Conservation (phyloP, 2,113 vertebrate genomes). For the Scatophagus argus region DNA sequence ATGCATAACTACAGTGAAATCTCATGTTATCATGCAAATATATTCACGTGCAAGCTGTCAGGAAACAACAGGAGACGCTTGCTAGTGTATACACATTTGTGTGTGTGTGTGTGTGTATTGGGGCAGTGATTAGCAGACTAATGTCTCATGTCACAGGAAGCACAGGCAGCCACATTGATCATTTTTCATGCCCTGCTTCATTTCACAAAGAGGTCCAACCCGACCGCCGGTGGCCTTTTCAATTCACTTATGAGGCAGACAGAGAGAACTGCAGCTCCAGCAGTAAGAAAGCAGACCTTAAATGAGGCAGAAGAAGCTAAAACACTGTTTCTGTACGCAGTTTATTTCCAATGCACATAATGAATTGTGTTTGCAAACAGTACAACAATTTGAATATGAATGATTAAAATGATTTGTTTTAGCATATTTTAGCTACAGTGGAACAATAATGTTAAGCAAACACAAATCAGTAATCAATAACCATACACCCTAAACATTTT, state of each 20-base stretch:
- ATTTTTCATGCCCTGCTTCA: conserved; percentile 46
- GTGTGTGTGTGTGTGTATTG: not conserved
- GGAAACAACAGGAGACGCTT: not conserved
- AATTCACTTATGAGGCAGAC: conserved; percentile 20
- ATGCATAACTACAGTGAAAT: not conserved
- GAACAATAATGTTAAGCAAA: too few species aligned
- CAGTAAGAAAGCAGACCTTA: not conserved
- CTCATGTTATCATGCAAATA: not conserved
- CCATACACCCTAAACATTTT: not conserved
- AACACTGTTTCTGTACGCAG: not conserved
- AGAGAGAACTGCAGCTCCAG: not conserved
- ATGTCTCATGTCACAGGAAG: conserved; percentile 47
- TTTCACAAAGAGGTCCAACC: conserved; percentile 47
- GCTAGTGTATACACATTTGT: not conserved
- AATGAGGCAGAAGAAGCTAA: not conserved
- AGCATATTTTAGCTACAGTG: not conserved
- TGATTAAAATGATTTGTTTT: too few species aligned
- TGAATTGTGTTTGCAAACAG: not conserved
- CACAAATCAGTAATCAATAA: not conserved
- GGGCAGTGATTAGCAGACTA: conserved; percentile 23
- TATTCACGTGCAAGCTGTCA: conserved; percentile 4
- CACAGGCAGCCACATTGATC: conserved; percentile 41
- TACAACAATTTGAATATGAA: not conserved
- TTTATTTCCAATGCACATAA: conserved; percentile 29
- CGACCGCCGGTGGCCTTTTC: conserved; percentile 23